Base-by-base conservation (phyloP, 2,888 invertebrate genomes). In the Sinohyriopsis cumingii region DNA sequence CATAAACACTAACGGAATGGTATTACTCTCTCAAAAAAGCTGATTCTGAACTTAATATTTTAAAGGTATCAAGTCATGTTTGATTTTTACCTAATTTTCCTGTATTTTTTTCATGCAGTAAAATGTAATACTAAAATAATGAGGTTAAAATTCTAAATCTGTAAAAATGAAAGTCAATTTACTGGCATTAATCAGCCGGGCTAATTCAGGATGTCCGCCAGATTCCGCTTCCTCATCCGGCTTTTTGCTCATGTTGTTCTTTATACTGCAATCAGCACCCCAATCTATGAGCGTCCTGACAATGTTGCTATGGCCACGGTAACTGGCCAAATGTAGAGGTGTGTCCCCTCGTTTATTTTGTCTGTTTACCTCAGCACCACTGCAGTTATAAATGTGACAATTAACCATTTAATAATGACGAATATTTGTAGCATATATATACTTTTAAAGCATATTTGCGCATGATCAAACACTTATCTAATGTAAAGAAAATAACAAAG, bases 341-440 rank as follows among this genome's bases (percentile, higher is more conserved):
- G 84, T 83, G 65, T 86, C 84, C 0, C 86, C 84, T 18, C 83
- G 77, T 25, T 74, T 74, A 73, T 84, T 86, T 63, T 79, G 75
- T 1, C 74, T 55, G 63, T 84, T 73, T 19, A 83, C 62, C 59
- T 81, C 75, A 5, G 81, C 82, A 18, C 81, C 80, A 59, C 85
- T 85, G 69, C 19, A 68, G 67, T 65, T 45, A 20, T 55, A 45
- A 57, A 24, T 12, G 45, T 12, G 45, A 45, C 33, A 33, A 9
- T 33, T 33, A 33, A 55, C 15, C 53, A 7, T 19, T 20, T 45
- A 62, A 62, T 7, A 9, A 19, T 24, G 54, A 54, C 20, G n/a
- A 45, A 20, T 28, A 57, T n/a, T n/a, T 20, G 33, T 25, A 62
- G 57, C 18, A 65, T 5, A 22, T 28, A 15, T 22, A 22, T 0